These are phyloP conservation scores for Bellardia pandia DNA, from an alignment of 2,888 invertebrate species.

Conservation along the genomic window DNA sequence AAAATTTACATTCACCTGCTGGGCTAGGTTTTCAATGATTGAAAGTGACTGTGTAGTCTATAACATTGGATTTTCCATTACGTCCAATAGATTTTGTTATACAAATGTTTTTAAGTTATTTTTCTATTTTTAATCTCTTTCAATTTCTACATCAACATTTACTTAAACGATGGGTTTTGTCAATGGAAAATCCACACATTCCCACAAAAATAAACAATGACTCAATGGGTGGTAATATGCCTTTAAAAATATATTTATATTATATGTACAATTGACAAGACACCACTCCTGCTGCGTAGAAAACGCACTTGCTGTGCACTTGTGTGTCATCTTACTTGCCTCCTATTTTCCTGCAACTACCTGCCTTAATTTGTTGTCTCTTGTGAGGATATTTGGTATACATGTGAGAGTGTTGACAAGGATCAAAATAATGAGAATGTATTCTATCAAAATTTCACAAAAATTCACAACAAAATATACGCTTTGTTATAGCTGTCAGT, in stretches of 20 bases:
- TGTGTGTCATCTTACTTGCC: not conserved
- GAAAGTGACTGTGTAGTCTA: not conserved
- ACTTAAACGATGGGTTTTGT: conserved; percentile 6
- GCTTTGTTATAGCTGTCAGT: not conserved
- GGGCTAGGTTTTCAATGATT: not conserved
- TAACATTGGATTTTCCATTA: not conserved
- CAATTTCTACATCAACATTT: not conserved
- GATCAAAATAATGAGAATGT: not conserved
- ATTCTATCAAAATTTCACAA: not conserved
- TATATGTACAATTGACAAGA: not conserved
- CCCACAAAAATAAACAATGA: not conserved
- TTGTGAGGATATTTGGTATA: not conserved
- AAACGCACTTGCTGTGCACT: conserved; percentile 13
- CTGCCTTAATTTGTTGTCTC: not conserved
- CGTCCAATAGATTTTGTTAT: not conserved
- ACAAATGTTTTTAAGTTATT: not conserved
- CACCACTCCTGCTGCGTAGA: not conserved
- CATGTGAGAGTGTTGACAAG: not conserved
- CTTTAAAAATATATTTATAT: not conserved
- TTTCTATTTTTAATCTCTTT: not conserved
- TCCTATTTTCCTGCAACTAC: not conserved
- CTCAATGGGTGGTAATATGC: not conserved
- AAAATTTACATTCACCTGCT: not conserved
- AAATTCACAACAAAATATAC: conserved; percentile 19
- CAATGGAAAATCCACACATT: conserved; percentile 9